phyloP scores from a whole-genome alignment of 1,140 invertebrate genomes.

The Rhynchophorus ferrugineus region DNA sequence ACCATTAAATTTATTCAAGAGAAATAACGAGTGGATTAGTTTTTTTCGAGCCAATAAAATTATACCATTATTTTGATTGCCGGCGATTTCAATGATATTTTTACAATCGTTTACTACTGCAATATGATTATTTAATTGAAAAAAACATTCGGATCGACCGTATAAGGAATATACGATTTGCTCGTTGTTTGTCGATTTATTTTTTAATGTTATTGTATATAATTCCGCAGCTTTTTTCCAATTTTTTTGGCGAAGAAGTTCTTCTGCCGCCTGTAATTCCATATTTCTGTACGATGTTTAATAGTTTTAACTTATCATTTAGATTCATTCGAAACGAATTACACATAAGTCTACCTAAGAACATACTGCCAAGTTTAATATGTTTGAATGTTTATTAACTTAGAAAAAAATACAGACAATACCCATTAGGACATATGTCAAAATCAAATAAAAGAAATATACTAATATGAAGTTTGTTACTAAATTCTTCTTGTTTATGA shows the following conservation, averaged over 20 bases:
- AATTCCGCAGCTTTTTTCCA: conserved; percentile 7
- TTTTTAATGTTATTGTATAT: conserved; percentile 3
- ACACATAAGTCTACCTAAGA: no score
- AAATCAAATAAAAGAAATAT: no score
- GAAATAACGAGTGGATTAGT: conserved; percentile 7
- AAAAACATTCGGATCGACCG: conserved; percentile 8
- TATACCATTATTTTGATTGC: conserved; percentile 5
- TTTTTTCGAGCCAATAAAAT: conserved; percentile 6
- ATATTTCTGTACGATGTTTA: neutral
- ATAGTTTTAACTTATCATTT: no score
- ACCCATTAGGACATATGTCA: no score
- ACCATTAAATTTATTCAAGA: conserved; percentile 7
- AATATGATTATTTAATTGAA: conserved; percentile 8
- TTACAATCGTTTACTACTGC: conserved; percentile 11
- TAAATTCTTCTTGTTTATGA: no score
- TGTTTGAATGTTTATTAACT: no score
- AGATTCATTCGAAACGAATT: no score
- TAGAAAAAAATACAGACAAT: no score
- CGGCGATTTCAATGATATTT: conserved; percentile 6
- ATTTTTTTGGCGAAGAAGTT: conserved; percentile 8
- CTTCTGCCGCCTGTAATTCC: conserved; percentile 8
- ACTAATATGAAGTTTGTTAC: no score
- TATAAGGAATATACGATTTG: conserved; percentile 1
- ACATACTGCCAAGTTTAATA: no score
- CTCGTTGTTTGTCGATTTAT: conserved; percentile 2